These are phyloP conservation scores for Cinara cedri DNA, from an alignment of 2,888 invertebrate genomes.

Conservation along the genomic window DNA sequence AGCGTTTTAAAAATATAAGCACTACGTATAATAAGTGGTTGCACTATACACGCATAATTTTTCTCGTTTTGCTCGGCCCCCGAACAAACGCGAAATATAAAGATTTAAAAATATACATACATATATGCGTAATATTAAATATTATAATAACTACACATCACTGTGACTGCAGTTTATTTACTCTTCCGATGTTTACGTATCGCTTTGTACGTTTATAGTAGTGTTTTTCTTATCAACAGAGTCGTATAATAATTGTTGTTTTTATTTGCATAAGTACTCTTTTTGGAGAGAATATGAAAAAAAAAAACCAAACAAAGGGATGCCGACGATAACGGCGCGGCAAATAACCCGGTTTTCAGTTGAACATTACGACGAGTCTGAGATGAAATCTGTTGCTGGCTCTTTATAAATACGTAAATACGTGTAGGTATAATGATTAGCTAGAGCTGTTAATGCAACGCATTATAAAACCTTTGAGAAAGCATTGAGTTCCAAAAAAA, in stretches of 20 bases:
- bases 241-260: not conserved
- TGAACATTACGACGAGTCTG: not conserved
- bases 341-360: not conserved
- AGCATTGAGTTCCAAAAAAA: no score
- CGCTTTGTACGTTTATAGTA: not conserved
- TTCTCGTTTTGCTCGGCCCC: not conserved
- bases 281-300: not conserved
- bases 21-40: no score
- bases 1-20: no score
- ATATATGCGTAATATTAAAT: not conserved
- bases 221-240: not conserved
- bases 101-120: not conserved
- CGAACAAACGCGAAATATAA: not conserved
- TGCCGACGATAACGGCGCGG: not conserved
- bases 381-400: no score
- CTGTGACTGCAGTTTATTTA: no score
- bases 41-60: not conserved
- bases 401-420: no score
- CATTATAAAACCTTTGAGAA: no score
- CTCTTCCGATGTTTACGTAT: conserved; percentile 1
- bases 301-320: not conserved
- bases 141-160: no score
- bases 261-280: not conserved
- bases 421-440: no score
- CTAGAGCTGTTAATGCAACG: no score